phyloP scores from a whole-genome alignment of 2,888 invertebrate genomes.

The Hecatera dysodea region DNA sequence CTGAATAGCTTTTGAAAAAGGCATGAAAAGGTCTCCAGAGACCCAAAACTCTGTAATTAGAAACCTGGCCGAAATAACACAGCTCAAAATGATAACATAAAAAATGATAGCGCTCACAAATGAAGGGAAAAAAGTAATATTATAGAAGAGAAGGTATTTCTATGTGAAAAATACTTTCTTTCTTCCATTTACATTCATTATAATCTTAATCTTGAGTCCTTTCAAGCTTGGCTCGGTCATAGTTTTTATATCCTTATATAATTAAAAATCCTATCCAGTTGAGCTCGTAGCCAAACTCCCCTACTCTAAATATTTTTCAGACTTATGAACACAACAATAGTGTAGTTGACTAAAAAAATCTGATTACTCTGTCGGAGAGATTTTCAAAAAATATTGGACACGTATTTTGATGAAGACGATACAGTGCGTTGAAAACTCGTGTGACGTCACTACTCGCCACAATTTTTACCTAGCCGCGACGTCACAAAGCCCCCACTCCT shows the following conservation, averaged over 20 bases:
- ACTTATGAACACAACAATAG: no score
- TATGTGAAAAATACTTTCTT: slow-evolving; percentile 56
- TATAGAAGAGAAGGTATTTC: slow-evolving; percentile 49
- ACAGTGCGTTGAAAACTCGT: no score
- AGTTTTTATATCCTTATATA: slow-evolving; percentile 77
- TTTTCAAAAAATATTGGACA: no score
- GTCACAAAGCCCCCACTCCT: no score
- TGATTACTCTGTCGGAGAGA: no score
- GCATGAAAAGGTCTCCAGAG: slow-evolving; percentile 36
- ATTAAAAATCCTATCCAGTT: slow-evolving; percentile 75
- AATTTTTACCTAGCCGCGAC: no score
- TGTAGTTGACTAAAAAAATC: no score
- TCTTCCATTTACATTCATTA: slow-evolving; percentile 70
- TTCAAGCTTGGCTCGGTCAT: slow-evolving; percentile 64
- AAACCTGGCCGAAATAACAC: slow-evolving; percentile 53
- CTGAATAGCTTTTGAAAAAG: slow-evolving; percentile 40
- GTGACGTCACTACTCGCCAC: no score
- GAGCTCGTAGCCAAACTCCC: slow-evolving; percentile 57
- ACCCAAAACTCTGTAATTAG: slow-evolving; percentile 52
- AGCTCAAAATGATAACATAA: slow-evolving; percentile 58
- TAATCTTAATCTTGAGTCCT: slow-evolving; percentile 69
- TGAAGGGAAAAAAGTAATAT: slow-evolving; percentile 56
- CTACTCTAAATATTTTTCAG: slow-evolving; percentile 59
- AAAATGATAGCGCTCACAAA: slow-evolving; percentile 55
- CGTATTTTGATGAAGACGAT: no score